phyloP scores from a whole-genome alignment of 2,888 invertebrate species.

The Craniophora ligustri region DNA sequence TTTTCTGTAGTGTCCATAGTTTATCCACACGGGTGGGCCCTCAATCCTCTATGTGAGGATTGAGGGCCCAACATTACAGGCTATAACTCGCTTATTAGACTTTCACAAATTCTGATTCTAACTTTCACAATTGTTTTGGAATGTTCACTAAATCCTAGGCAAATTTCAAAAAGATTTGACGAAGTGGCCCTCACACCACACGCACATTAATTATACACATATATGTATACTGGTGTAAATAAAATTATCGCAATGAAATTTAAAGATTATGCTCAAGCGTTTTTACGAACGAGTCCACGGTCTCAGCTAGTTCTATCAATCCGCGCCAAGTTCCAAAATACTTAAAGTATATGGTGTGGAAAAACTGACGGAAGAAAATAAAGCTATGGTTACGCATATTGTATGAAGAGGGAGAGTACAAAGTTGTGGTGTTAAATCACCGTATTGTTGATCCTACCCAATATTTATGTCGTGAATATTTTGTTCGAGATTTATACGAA shows the following conservation, averaged over 20 bases:
- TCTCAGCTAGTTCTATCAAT: constrained; percentile 3
- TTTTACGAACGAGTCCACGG: not conserved
- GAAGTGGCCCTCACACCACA: too few relatives aligned
- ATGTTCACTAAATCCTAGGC: too few relatives aligned
- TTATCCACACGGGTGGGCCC: too few relatives aligned
- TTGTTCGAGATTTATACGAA: constrained; percentile 15
- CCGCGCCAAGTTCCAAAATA: constrained; percentile 30
- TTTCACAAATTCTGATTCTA: too few relatives aligned
- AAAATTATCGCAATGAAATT: not conserved
- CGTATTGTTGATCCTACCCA: not conserved
- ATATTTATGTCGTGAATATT: constrained; percentile 22
- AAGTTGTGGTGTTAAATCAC: constrained; percentile 16
- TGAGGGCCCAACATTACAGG: too few relatives aligned
- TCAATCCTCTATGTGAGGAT: too few relatives aligned
- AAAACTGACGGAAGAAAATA: constrained; percentile 42
- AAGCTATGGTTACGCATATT: constrained; percentile 31
- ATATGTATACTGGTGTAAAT: not conserved
- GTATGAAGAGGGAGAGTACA: constrained; percentile 4
- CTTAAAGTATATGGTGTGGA: constrained; percentile 40
- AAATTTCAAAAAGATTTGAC: too few relatives aligned
- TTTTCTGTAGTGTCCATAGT: too few relatives aligned
- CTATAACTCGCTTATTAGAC: too few relatives aligned
- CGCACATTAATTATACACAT: too few relatives aligned
- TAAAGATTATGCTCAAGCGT: not conserved
- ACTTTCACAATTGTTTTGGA: too few relatives aligned